Evolutionary conservation across 1,140 invertebrate genomes (phyloP).

Genomic region (Argopecten irradians): DNA sequence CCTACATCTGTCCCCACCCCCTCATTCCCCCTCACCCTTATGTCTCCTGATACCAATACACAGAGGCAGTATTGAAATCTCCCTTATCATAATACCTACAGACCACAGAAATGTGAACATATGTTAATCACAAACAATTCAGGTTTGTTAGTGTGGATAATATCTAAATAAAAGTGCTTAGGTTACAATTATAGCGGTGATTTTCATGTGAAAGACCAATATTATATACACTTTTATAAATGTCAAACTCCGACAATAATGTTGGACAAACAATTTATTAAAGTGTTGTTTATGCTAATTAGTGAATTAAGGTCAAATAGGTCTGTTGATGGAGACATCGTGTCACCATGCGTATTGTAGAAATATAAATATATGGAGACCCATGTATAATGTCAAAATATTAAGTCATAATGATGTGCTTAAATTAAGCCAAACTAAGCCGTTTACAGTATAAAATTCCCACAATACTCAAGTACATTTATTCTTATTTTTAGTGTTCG

Average conservation of each 20-base stretch:
- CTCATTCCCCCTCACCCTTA: no score
- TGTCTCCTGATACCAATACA: neutral
- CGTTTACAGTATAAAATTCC: no score
- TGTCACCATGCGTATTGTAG: neutral
- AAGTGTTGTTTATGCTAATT: conserved; percentile 18
- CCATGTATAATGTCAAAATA: neutral
- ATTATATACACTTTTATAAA: neutral
- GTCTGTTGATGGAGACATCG: neutral
- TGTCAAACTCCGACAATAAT: conserved; percentile 5
- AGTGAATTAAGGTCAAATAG: neutral
- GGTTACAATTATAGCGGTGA: neutral
- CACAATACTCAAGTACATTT: no score
- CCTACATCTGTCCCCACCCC: neutral
- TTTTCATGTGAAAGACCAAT: neutral
- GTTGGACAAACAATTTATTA: conserved; percentile 4
- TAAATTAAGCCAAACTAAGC: no score
- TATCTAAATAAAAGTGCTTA: conserved; percentile 5
- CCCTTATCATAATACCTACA: neutral
- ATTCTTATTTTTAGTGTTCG: no score
- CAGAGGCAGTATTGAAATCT: neutral
- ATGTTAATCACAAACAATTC: conserved; percentile 23
- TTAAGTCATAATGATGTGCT: neutral
- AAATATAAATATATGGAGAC: neutral
- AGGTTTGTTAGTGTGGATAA: neutral
- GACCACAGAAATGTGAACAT: neutral